Evolutionary conservation across 2,113 vertebrate species (phyloP).

Genomic region (Melanotaenia duboulayi): DNA sequence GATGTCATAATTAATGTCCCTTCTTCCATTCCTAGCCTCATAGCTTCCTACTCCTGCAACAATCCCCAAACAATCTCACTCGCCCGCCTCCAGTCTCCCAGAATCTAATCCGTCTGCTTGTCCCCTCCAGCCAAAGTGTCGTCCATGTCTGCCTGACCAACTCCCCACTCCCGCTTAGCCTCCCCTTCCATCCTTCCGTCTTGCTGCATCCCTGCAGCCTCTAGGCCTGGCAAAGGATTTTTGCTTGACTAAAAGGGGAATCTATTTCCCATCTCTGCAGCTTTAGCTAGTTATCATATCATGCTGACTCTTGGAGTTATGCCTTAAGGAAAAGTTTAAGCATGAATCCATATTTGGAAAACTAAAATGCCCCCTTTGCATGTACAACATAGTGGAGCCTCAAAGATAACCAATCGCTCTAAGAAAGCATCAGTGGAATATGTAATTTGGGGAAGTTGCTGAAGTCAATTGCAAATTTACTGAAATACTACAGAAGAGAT

Average conservation of each 20-base stretch:
- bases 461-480: slow-evolving; percentile 31
- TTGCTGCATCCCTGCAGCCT: slow-evolving; percentile 67
- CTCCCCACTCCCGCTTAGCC: slow-evolving; percentile 63
- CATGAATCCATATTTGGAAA: slow-evolving; percentile 83
- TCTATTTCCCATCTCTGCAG: slow-evolving; percentile 76
- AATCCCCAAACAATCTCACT: slow-evolving; percentile 69
- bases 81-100: slow-evolving; percentile 71
- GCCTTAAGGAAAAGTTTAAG: slow-evolving; percentile 82
- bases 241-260: slow-evolving; percentile 72
- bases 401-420: slow-evolving; percentile 56
- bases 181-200: slow-evolving; percentile 62
- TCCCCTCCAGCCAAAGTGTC: slow-evolving; percentile 71
- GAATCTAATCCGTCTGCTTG: slow-evolving; percentile 76
- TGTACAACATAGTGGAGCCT: slow-evolving; percentile 55
- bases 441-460: slow-evolving; percentile 21
- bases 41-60: slow-evolving; percentile 62
- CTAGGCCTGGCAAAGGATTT: slow-evolving; percentile 76
- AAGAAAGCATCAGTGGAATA: not conserved
- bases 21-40: slow-evolving; percentile 52
- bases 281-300: slow-evolving; percentile 74
- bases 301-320: slow-evolving; percentile 78
- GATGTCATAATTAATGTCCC: slow-evolving; percentile 67
- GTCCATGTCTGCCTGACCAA: slow-evolving; percentile 75
- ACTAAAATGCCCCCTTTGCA: slow-evolving; percentile 73
- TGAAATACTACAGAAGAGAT: slow-evolving; percentile 41